Evolutionary conservation across 2,888 invertebrate genomes (phyloP).

Genomic region (Erynnis tages): DNA sequence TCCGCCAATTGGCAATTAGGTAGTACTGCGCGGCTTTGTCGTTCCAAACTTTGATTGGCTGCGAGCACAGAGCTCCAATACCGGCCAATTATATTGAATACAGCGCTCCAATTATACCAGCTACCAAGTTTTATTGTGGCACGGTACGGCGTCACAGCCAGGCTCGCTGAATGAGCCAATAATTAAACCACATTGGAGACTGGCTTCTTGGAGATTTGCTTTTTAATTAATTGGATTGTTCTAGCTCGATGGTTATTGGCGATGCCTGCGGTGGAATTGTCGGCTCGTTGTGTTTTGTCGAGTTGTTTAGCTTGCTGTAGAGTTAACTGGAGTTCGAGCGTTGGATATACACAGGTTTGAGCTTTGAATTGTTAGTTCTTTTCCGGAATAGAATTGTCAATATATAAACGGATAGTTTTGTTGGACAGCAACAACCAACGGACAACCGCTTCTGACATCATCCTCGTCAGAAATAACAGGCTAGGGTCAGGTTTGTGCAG

Average conservation of each 20-base stretch:
- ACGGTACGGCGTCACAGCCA: constrained; percentile 63
- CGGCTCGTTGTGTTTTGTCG: background rate
- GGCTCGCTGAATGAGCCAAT: constrained; percentile 67
- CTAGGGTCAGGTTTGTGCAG: no score
- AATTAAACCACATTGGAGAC: constrained; percentile 69
- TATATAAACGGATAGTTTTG: no score
- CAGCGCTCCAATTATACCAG: constrained; percentile 64
- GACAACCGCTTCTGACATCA: no score
- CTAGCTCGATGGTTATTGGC: constrained; percentile 40
- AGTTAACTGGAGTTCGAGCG: no score
- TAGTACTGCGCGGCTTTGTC: constrained; percentile 55
- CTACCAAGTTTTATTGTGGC: constrained; percentile 69
- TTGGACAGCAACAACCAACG: no score
- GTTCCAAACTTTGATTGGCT: constrained; percentile 73
- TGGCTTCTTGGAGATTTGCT: constrained; percentile 57
- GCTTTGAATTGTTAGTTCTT: no score
- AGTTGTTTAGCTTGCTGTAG: background rate
- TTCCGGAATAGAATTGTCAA: no score
- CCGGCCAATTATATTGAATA: constrained; percentile 73
- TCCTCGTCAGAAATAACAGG: no score
- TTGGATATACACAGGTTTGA: no score
- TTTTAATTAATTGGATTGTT: constrained; percentile 72
- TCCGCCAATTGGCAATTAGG: constrained; percentile 64
- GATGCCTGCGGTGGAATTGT: constrained; percentile 9
- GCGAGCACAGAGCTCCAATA: constrained; percentile 47